Evolutionary conservation across 2,113 vertebrate species (phyloP), one percentile per base, ranked within the genome.

Genomic region (Fukomys damarensis): DNA sequence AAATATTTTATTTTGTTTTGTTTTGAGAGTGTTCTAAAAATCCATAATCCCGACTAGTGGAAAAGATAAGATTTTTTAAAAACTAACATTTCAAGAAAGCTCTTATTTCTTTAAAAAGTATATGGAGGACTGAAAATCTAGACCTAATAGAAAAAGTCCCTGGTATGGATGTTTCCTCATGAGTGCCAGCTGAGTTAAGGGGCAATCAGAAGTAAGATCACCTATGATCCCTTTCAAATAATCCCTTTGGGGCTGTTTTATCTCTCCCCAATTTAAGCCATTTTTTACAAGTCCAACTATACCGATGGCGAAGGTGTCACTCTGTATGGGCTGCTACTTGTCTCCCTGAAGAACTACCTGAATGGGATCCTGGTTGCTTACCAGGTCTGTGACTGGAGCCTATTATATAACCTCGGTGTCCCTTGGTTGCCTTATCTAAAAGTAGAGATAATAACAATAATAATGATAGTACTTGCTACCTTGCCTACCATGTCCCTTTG

Each of bases 21-120:
- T 20, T 79, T 84, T 86, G 43, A 96, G 54, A 85, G 43, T 86
- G 32, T 13, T 30, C 9, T 77, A 38, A 76, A 76, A 77, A 3
- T 35, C 5, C 41, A 11, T 19, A 68, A 74, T 79, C 26, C 24
- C 52, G 56, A 66, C 7, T 16, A 91, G 14, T 32, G 83, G 68
- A 28, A 92, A 87, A 89, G 24, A 56, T 38, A 59, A 85, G 86
- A 56, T 32, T 70, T 83, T 91, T 70, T 6, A 94, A 88, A 80
- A 84, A 79, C 26, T 16, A 79, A 54, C 22, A 0, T 54, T 79
- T 83, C 11, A 19, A 52, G 35, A 79, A 83, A n/a, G 32, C 24
- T 83, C 17, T 93, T 65, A 72, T 16, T 80, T 66, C 14, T 82
- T 46, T 49, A 93, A 70, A 70, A 77, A 56, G 32, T 49, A 0